A percentile compares a stretch with the other conserved stretches of the same genome.
Conservation (phyloP, 2,113 vertebrate genomes). For the Brachirus orientalis region DNA sequence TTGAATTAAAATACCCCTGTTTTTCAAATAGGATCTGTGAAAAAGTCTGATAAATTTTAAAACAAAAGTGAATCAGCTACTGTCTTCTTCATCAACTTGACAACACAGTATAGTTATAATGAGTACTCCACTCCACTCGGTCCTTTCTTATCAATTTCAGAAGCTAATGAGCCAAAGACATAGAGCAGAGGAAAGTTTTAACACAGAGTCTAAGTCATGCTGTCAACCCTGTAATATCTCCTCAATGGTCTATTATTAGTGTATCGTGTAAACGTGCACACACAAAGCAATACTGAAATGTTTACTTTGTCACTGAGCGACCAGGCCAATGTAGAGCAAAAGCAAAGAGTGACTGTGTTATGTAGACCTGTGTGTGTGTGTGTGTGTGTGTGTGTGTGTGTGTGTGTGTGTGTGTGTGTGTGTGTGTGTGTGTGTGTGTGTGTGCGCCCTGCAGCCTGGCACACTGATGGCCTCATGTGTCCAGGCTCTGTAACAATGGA, state of each 20-base stretch:
- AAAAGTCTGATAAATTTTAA: no score
- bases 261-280: conserved; percentile 15
- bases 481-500: conserved; percentile 57
- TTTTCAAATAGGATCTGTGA: neutral
- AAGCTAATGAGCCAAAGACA: conserved; percentile 25
- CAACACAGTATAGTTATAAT: no score
- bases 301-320: conserved; percentile 53
- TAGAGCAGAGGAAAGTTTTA: conserved; percentile 17
- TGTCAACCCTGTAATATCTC: conserved; percentile 37
- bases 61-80: no score
- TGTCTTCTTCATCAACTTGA: no score
- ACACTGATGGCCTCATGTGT: conserved; percentile 53
- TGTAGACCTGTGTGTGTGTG: conserved; percentile 14
- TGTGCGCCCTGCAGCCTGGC: conserved; percentile 12
- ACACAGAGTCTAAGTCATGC: neutral
- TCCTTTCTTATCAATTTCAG: neutral
- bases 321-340: no score
- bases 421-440: neutral
- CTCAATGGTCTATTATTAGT: conserved; percentile 22
- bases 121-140: no score
- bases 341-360: no score
- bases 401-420: neutral
- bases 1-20: no score
- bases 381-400: neutral
- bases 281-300: conserved; percentile 28